phyloP scores from a whole-genome alignment of 2,888 invertebrate genomes.

The Eupeodes latifasciatus region DNA sequence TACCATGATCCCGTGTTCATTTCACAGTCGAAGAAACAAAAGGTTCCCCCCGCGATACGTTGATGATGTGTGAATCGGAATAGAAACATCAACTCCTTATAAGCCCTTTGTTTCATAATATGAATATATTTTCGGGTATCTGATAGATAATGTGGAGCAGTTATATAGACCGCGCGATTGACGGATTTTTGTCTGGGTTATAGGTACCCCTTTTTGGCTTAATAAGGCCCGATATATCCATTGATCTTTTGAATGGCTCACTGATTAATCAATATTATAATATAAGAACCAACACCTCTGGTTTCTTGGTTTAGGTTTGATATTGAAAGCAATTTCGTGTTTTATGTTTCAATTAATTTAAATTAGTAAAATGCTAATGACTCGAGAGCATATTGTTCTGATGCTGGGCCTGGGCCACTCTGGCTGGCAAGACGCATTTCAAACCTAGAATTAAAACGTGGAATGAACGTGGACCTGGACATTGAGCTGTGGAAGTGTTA shows the following conservation, averaged over 20 bases:
- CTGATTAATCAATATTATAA: slow-evolving; percentile 62
- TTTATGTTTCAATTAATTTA: slow-evolving; percentile 76
- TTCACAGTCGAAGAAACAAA: slow-evolving; percentile 48
- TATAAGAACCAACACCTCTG: slow-evolving; percentile 55
- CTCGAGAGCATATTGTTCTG: slow-evolving; percentile 15
- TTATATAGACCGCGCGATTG: slow-evolving; percentile 66
- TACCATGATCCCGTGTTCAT: slow-evolving; percentile 17
- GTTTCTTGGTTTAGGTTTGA: not conserved
- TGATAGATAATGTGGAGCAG: slow-evolving; percentile 64
- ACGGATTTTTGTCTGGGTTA: slow-evolving; percentile 64
- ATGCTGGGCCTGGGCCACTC: not conserved
- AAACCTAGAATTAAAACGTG: no score
- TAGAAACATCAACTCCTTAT: slow-evolving; percentile 70
- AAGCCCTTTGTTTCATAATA: slow-evolving; percentile 57
- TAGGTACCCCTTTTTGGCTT: slow-evolving; percentile 48
- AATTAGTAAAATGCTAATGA: slow-evolving; percentile 71
- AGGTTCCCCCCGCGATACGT: slow-evolving; percentile 29
- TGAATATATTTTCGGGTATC: not conserved
- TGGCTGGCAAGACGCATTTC: no score
- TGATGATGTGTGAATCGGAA: slow-evolving; percentile 53
- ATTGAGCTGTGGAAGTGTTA: not conserved
- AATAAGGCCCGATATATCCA: slow-evolving; percentile 28
- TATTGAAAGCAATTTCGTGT: slow-evolving; percentile 75
- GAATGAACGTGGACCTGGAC: not conserved
- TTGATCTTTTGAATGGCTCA: slow-evolving; percentile 53